These are phyloP conservation scores for Rhinophrynus dorsalis DNA, from an alignment of 2,797 vertebrate species.

Conservation along the genomic window DNA sequence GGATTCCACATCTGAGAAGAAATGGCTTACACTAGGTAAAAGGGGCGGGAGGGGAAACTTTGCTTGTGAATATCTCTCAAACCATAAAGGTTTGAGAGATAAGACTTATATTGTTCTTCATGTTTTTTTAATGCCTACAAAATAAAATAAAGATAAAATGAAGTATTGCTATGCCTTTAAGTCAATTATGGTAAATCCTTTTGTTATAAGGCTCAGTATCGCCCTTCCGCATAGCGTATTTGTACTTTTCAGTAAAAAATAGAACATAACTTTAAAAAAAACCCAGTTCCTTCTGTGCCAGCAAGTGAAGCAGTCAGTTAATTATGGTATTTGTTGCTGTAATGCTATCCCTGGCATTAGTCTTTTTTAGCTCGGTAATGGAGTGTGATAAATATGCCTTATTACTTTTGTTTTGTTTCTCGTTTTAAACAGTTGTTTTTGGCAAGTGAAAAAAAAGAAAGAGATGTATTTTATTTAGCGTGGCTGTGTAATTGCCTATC, in stretches of 20 bases:
- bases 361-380: conserved; percentile 47
- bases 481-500: conserved; percentile 3
- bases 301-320: conserved; percentile 36
- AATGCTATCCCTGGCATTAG: conserved; percentile 42
- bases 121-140: too few species aligned
- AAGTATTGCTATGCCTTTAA: too few species aligned
- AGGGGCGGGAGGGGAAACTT: too few species aligned
- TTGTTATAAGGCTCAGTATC: conserved; percentile 20
- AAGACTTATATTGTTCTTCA: too few species aligned
- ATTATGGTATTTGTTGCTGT: conserved; percentile 47
- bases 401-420: conserved; percentile 48
- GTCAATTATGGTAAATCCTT: conserved; percentile 10
- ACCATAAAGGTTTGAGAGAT: too few species aligned
- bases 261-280: conserved; percentile 36
- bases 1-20: too few species aligned
- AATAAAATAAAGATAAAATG: too few species aligned
- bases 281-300: conserved; percentile 27
- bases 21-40: too few species aligned
- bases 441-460: conserved; percentile 20
- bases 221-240: conserved; percentile 11
- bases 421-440: conserved; percentile 43
- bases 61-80: too few species aligned
- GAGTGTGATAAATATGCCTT: conserved; percentile 49
- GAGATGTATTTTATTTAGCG: conserved; percentile 9
- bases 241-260: conserved; percentile 35